These are phyloP conservation scores for Pseudolycoriella hygida DNA, from an alignment of 2,888 invertebrate genomes.

Conservation along the genomic window DNA sequence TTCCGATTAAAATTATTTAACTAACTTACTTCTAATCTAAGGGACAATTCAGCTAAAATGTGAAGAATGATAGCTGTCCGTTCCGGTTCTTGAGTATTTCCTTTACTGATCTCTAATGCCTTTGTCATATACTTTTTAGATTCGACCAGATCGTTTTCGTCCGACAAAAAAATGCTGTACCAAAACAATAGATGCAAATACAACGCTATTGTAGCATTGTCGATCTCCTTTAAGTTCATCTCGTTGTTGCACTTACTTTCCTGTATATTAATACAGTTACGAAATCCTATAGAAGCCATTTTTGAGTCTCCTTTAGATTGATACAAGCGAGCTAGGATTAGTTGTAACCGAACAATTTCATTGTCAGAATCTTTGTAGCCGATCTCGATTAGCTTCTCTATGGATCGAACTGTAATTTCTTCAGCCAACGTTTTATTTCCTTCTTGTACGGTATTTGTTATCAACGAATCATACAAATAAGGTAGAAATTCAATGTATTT, in stretches of 20 bases:
- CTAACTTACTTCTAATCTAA: no score
- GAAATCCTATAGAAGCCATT: neutral
- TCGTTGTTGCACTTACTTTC: neutral
- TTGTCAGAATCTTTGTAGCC: neutral
- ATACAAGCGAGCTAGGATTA: neutral
- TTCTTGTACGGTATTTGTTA: neutral
- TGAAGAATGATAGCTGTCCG: no score
- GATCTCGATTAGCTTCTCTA: neutral
- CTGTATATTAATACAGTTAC: neutral
- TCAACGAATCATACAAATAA: neutral
- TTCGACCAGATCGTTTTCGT: constrained; percentile 15
- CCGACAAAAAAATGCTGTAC: constrained; percentile 9
- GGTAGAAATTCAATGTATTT: neutral
- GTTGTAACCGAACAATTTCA: neutral
- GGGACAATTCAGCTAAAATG: no score
- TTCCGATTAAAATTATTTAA: no score
- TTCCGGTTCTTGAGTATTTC: no score
- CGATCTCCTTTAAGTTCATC: neutral
- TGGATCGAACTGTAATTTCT: neutral
- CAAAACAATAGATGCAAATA: neutral
- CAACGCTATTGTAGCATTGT: neutral
- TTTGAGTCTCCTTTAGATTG: neutral
- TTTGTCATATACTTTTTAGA: constrained; percentile 24
- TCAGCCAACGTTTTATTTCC: neutral
- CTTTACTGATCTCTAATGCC: constrained; percentile 18